phyloP scores from a whole-genome alignment of 2,113 vertebrate genomes.

The Indicator maculatus region DNA sequence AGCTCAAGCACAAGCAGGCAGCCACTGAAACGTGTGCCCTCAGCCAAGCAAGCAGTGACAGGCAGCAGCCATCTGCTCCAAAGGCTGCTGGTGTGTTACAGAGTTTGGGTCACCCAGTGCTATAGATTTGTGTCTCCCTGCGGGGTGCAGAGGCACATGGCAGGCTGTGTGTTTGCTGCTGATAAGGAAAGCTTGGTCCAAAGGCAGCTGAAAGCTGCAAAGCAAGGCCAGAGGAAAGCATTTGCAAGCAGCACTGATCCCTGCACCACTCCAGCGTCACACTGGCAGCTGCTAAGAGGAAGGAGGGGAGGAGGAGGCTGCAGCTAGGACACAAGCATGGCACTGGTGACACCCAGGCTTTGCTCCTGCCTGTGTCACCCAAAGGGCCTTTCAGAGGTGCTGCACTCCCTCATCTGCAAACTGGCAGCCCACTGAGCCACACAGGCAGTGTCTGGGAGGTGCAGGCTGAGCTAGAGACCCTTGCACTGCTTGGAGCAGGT shows the following conservation, averaged over 20 bases:
- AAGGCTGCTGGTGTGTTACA: conserved; percentile 11
- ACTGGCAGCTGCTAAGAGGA: neutral
- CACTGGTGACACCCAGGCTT: neutral
- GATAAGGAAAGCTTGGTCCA: conserved; percentile 47
- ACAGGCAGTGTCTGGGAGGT: neutral
- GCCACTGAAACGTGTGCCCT: neutral
- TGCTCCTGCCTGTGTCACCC: neutral
- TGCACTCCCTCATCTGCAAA: neutral
- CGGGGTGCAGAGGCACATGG: neutral
- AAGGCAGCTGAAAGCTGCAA: neutral
- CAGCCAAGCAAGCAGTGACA: conserved; percentile 38
- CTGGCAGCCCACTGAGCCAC: neutral
- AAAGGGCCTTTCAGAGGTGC: neutral
- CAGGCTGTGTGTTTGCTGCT: conserved; percentile 10
- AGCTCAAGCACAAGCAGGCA: conserved; percentile 24
- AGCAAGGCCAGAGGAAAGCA: neutral
- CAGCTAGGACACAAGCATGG: neutral
- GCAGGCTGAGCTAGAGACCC: neutral
- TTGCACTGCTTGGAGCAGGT: neutral
- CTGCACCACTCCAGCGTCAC: neutral
- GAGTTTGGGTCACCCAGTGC: neutral
- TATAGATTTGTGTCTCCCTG: neutral
- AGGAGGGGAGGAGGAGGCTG: neutral
- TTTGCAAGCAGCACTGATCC: neutral
- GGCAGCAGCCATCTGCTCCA: conserved; percentile 37